phyloP scores from a whole-genome alignment of 2,113 vertebrate species.

The Typhlomys cinereus region DNA sequence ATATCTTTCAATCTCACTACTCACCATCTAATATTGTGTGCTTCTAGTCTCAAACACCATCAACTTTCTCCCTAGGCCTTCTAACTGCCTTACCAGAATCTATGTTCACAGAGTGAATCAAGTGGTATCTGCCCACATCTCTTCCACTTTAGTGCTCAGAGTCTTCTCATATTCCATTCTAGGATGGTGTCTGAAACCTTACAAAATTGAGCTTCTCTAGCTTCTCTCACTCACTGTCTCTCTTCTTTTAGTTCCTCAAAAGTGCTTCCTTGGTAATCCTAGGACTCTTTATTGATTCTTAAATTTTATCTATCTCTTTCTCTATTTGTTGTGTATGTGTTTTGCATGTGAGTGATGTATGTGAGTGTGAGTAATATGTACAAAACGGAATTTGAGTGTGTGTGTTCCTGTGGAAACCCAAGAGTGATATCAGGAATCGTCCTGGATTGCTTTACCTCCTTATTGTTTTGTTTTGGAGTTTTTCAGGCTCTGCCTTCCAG shows the following conservation, averaged over 20 bases:
- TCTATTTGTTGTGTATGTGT: too few species aligned
- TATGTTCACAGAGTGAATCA: not conserved
- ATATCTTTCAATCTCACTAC: constrained; percentile 11
- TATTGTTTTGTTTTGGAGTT: too few species aligned
- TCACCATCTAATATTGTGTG: not conserved
- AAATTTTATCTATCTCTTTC: constrained; percentile 1
- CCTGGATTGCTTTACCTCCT: too few species aligned
- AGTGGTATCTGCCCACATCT: not conserved
- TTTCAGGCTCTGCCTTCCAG: too few species aligned
- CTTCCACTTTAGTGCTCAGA: not conserved
- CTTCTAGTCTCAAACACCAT: not conserved
- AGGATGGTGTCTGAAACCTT: not conserved
- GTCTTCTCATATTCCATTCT: not conserved
- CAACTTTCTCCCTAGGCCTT: not conserved
- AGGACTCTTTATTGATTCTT: constrained; percentile 33
- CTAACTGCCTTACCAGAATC: not conserved
- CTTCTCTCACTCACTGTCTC: not conserved
- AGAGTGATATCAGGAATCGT: too few species aligned
- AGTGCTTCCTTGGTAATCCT: not conserved
- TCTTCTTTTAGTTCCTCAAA: not conserved
- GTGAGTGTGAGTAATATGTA: too few species aligned
- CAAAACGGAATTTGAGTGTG: too few species aligned
- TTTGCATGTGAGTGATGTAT: too few species aligned
- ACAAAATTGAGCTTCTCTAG: not conserved
- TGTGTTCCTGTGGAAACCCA: too few species aligned